These are phyloP conservation scores for Anarsia innoxiella DNA, from an alignment of 2,888 invertebrate species.

Conservation along the genomic window DNA sequence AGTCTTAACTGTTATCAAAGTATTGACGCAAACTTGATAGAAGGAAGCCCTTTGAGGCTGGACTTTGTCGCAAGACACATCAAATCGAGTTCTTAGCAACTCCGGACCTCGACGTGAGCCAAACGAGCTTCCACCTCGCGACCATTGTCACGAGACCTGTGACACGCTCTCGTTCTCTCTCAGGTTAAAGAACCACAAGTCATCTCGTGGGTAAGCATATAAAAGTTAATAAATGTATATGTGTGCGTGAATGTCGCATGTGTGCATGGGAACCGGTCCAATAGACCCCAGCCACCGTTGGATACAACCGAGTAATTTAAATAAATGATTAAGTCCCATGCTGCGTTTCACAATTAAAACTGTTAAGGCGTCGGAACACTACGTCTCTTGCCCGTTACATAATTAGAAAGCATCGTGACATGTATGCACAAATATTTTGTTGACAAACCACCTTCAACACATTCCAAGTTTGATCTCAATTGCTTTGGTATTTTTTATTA, in stretches of 20 bases:
- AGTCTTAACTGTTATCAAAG: slow-evolving; percentile 4
- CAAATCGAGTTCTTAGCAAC: slow-evolving; percentile 29
- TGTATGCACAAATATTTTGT: no score
- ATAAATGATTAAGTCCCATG: slow-evolving; percentile 55
- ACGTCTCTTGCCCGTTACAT: slow-evolving; percentile 43
- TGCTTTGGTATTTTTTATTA: no score
- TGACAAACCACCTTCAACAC: no score
- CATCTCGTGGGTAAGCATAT: slow-evolving; percentile 2
- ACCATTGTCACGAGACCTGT: slow-evolving; percentile 1
- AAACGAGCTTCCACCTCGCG: slow-evolving; percentile 15
- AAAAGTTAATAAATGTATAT: slow-evolving; percentile 20
- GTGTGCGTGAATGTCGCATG: slow-evolving; percentile 27
- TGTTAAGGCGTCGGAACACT: slow-evolving; percentile 37
- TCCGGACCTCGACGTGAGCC: slow-evolving; percentile 30
- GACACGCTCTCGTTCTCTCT: neutral
- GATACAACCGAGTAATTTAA: slow-evolving; percentile 57
- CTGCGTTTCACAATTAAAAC: slow-evolving; percentile 61
- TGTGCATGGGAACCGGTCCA: slow-evolving; percentile 53
- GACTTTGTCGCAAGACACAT: slow-evolving; percentile 16
- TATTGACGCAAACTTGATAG: slow-evolving; percentile 17
- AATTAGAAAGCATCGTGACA: slow-evolving; percentile 45
- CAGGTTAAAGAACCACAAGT: neutral
- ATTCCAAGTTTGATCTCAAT: no score
- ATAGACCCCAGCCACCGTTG: slow-evolving; percentile 53
- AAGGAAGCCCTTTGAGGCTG: slow-evolving; percentile 18